Percentiles rank a stretch among this genome's conserved stretches.
These are phyloP conservation scores for Glomeris marginata DNA, from an alignment of 2,888 invertebrate genomes.

Conservation along the genomic window DNA sequence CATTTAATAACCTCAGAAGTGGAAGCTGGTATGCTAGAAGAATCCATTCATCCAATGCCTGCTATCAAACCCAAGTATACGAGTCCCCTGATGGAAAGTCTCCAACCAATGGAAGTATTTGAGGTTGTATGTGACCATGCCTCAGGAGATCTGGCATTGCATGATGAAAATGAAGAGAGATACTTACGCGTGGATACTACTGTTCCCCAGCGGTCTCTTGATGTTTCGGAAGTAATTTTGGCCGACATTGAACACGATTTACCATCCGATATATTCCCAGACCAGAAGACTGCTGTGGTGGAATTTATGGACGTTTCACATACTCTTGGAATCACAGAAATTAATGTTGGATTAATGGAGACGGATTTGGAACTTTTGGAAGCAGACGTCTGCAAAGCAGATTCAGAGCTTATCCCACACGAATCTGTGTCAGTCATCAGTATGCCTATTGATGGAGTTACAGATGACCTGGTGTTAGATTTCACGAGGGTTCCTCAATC, in stretches of 20 bases:
- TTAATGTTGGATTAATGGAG: neutral
- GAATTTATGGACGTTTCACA: conserved; percentile 1
- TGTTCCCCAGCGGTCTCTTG: neutral
- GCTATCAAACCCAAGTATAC: too few species aligned
- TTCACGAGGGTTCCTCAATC: neutral
- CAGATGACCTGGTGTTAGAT: conserved; percentile 1
- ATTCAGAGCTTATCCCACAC: neutral
- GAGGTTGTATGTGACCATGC: too few species aligned
- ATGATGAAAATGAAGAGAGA: too few species aligned
- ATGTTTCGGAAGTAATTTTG: conserved; percentile 4
- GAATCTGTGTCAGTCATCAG: conserved; percentile 5
- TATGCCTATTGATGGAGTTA: neutral
- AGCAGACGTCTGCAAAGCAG: neutral
- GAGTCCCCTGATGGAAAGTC: too few species aligned
- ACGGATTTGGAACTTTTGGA: neutral
- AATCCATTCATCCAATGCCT: too few species aligned
- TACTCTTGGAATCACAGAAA: conserved; percentile 1
- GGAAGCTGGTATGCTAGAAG: too few species aligned
- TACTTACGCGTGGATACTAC: too few species aligned
- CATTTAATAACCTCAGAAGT: too few species aligned
- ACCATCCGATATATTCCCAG: conserved; percentile 1
- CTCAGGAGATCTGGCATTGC: too few species aligned
- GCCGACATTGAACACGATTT: conserved; percentile 9
- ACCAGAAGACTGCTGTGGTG: conserved; percentile 6
- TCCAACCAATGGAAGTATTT: too few species aligned